These are phyloP conservation scores for Etheostoma nigrum DNA, from an alignment of 2,797 vertebrate genomes.

Conservation along the genomic window DNA sequence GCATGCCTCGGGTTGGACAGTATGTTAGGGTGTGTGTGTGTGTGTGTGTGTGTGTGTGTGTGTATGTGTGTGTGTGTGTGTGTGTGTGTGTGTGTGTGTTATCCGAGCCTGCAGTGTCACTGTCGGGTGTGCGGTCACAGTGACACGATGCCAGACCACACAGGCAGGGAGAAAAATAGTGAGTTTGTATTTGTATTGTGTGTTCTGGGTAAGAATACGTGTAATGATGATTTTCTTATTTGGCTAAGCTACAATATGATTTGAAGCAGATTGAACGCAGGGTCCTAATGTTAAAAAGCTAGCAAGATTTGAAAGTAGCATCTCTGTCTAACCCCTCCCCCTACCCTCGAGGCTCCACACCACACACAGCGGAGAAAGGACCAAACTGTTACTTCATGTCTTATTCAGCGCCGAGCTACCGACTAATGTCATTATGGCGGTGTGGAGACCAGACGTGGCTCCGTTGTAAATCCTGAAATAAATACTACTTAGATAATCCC, in stretches of 20 bases:
- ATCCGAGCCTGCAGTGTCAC: slow-evolving; percentile 3
- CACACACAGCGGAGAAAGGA: too few species aligned
- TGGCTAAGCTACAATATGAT: neutral
- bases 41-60: slow-evolving; percentile 32
- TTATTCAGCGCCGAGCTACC: too few species aligned
- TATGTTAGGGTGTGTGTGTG: slow-evolving; percentile 26
- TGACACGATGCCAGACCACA: slow-evolving; percentile 13
- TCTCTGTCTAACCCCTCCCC: too few species aligned
- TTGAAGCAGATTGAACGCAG: too few species aligned
- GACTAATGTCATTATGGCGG: too few species aligned
- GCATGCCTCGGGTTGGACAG: slow-evolving; percentile 45
- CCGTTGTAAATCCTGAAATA: too few species aligned
- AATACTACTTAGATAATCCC: too few species aligned
- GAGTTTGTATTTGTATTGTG: neutral
- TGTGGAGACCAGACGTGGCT: too few species aligned
- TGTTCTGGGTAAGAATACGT: neutral
- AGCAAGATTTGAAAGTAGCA: too few species aligned
- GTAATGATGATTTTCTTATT: neutral
- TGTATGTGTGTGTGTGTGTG: slow-evolving; percentile 26
- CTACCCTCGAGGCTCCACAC: too few species aligned
- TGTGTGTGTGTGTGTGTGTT: slow-evolving; percentile 30
- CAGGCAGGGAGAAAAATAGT: neutral
- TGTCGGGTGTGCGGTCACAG: slow-evolving; percentile 15
- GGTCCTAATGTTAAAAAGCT: too few species aligned
- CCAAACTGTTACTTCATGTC: too few species aligned